These are phyloP conservation scores for Paedocypris micromegethes DNA, from an alignment of 2,797 vertebrate species.

Conservation along the genomic window DNA sequence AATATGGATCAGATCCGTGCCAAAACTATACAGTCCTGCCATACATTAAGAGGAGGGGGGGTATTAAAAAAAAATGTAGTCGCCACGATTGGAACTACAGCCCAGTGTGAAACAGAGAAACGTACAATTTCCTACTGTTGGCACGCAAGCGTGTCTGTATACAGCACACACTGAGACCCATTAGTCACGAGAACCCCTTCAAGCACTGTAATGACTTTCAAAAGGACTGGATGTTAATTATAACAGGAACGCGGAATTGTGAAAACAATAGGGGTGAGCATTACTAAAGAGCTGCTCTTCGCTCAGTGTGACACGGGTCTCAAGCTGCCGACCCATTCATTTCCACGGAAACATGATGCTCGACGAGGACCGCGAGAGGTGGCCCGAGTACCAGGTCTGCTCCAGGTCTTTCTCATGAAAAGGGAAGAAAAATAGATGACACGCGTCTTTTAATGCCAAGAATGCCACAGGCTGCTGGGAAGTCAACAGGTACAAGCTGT, in stretches of 20 bases:
- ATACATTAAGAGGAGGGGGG: slow-evolving; percentile 59
- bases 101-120: slow-evolving; percentile 37
- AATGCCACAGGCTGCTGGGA: slow-evolving; percentile 36
- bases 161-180: slow-evolving; percentile 22
- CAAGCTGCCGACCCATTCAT: slow-evolving; percentile 62
- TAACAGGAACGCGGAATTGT: slow-evolving; percentile 35
- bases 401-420: background rate
- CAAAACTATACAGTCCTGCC: slow-evolving; percentile 59
- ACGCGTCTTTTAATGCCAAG: slow-evolving; percentile 37
- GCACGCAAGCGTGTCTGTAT: slow-evolving; percentile 27
- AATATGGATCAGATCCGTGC: slow-evolving; percentile 62
- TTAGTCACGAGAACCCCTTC: slow-evolving; percentile 15
- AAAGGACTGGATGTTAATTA: slow-evolving; percentile 42
- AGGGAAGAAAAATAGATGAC: slow-evolving; percentile 27
- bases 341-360: slow-evolving; percentile 71
- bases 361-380: slow-evolving; percentile 38
- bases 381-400: background rate
- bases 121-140: slow-evolving; percentile 25
- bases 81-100: slow-evolving; percentile 31
- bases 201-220: slow-evolving; percentile 40
- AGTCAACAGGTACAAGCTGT: slow-evolving; percentile 50
- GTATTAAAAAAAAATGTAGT: slow-evolving; percentile 60
- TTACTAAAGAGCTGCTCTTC: slow-evolving; percentile 18
- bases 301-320: slow-evolving; percentile 20
- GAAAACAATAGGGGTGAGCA: slow-evolving; percentile 17